phyloP scores from a whole-genome alignment of 2,113 vertebrate genomes.

The Otus sunia region DNA sequence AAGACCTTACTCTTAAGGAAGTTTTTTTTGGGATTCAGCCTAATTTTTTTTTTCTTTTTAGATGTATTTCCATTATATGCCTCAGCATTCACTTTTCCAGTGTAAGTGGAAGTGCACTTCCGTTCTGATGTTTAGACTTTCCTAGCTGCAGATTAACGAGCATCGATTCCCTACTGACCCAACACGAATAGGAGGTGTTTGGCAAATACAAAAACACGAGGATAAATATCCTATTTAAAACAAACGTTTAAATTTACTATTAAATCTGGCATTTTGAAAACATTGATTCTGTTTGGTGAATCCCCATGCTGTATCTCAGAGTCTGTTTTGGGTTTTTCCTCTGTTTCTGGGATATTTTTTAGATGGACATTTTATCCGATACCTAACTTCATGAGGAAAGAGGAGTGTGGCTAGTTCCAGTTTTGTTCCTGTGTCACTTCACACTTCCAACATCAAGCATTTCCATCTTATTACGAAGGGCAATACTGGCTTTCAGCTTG shows the following conservation, averaged over 20 bases:
- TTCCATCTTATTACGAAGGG: not conserved
- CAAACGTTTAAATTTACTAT: too few species aligned
- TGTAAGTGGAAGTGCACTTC: not conserved
- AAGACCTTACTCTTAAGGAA: not conserved
- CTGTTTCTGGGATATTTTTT: not conserved
- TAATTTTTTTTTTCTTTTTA: not conserved
- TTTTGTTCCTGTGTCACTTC: too few species aligned
- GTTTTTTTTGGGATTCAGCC: not conserved
- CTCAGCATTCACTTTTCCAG: not conserved
- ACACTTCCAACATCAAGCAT: too few species aligned
- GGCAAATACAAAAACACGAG: not conserved
- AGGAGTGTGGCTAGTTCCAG: not conserved
- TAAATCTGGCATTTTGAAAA: not conserved
- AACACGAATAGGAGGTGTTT: not conserved
- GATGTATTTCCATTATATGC: not conserved
- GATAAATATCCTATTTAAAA: not conserved
- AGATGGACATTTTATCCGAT: not conserved
- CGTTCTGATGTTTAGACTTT: not conserved
- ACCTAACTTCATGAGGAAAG: not conserved
- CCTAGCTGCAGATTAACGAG: not conserved
- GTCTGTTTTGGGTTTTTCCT: not conserved
- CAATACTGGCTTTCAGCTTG: rapidly evolving
- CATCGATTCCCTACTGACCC: not conserved
- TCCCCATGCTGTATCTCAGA: not conserved
- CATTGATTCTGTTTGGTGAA: rapidly evolving